Conservation (phyloP, 2,888 invertebrate species). For the Protula sp. region DNA sequence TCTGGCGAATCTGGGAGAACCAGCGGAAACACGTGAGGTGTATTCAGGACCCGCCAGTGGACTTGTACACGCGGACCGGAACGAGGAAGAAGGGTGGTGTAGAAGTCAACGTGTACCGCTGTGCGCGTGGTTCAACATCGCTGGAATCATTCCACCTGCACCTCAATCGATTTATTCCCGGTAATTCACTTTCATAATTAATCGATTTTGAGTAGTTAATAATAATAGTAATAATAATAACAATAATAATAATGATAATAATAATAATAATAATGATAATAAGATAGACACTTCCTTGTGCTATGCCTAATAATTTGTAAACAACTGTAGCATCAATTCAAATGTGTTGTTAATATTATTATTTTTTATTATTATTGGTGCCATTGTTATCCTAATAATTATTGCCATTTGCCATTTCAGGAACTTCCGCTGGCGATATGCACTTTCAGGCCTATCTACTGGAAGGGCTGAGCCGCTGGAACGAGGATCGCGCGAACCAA, state of each 20-base stretch:
- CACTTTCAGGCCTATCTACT: not conserved
- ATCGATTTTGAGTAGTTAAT: not conserved
- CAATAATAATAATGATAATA: too few species aligned
- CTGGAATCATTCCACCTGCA: not conserved
- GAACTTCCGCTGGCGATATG: not conserved
- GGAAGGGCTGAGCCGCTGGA: not conserved
- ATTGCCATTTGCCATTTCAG: too few species aligned
- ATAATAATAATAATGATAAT: too few species aligned
- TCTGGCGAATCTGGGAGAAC: not conserved
- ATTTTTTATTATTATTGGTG: too few species aligned
- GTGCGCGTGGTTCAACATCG: not conserved
- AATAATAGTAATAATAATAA: too few species aligned
- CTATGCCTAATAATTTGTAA: too few species aligned
- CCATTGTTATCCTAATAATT: too few species aligned
- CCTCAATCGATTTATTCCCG: too few species aligned
- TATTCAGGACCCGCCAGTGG: not conserved
- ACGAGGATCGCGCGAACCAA: not conserved
- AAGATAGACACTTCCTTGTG: too few species aligned
- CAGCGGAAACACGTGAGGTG: not conserved
- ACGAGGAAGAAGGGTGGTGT: not conserved
- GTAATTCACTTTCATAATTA: too few species aligned
- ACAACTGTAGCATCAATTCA: too few species aligned
- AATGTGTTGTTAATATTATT: too few species aligned
- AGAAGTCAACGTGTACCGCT: not conserved
- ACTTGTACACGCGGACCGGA: not conserved